A percentile compares a stretch with the other conserved stretches of the same genome.
phyloP scores from a whole-genome alignment of 2,888 invertebrate genomes.

The Drosophila acutilabella region DNA sequence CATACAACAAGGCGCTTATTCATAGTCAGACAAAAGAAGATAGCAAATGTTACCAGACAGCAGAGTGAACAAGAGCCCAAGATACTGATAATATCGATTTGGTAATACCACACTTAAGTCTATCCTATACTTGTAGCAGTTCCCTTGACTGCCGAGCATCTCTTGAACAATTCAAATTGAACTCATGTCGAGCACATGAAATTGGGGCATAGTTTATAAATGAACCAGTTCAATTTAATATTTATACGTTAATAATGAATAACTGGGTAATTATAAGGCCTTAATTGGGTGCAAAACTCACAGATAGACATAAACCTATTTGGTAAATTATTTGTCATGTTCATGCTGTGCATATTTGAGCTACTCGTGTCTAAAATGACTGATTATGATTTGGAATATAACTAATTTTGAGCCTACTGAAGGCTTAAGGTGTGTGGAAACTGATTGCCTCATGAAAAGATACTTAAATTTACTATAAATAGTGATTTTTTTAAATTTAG shows the following conservation, averaged over 20 bases:
- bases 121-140: slow-evolving; percentile 8
- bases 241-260: slow-evolving; percentile 20
- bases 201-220: slow-evolving; percentile 11
- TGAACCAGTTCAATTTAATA: slow-evolving; percentile 22
- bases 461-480: no score
- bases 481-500: no score
- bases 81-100: slow-evolving; percentile 57
- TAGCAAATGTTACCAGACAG: background rate
- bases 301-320: background rate
- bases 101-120: slow-evolving; percentile 13
- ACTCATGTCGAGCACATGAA: background rate
- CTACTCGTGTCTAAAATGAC: background rate
- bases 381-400: background rate
- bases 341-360: background rate
- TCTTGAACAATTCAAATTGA: slow-evolving; percentile 31
- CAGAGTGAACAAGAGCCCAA: background rate
- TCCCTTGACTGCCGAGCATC: slow-evolving; percentile 18
- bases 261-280: slow-evolving; percentile 1
- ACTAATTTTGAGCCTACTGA: background rate
- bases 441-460: no score
- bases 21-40: slow-evolving; percentile 6
- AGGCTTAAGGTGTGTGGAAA: background rate
- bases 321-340: background rate
- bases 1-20: slow-evolving; percentile 48
- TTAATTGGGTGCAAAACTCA: background rate